Base-by-base conservation (phyloP, 2,797 vertebrate species). In the Antennarius maculatus region DNA sequence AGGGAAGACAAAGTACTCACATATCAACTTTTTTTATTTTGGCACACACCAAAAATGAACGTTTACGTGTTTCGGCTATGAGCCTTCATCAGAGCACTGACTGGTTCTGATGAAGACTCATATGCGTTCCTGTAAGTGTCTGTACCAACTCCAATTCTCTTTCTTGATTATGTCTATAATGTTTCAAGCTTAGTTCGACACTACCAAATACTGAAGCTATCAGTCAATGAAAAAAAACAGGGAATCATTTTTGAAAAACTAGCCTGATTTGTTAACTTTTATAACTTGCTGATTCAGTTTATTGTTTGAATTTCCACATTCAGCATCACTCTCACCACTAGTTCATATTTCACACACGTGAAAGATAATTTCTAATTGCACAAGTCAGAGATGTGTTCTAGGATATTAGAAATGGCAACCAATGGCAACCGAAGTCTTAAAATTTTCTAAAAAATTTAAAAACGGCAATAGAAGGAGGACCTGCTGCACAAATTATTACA, bases 211-310 rank as follows among this genome's bases (percentile, higher is more conserved):
- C 48, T 76, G 34, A 79, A 59, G 72, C 69, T 68, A 69, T 55
- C 52, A 62, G 56, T 82, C 41, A 61, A 69, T 83, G 12, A 71
- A 90, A 87, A 87, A 86, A 86, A 90, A 88, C 52, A 46, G 47
- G 71, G 18, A 76, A 69, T 49, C 71, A 77, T 86, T 86, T 89
- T 88, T 74, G n/a, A n/a, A n/a, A 46, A 3, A 23, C 45, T 46
- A 59, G 0, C 1, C 54, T 48, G 52, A 11, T 27, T n/a, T 69
- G 12, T 61, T 58, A 61, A 2, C 37, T 62, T 71, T 80, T 66
- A 23, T 18, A 31, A 37, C 14, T 27, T 11, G 5, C 7, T 51
- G 6, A 56, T 67, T 58, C 1, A 63, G 31, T 69, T 18, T 16
- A 48, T 23, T 13, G 39, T 42, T n/a, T 60, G 15, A 58, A 39